Percentiles rank a stretch among this genome's conserved stretches.
These are phyloP conservation scores for Crambe crambe DNA, from an alignment of 37 sponge, comb jelly and placozoan species.

Conservation along the genomic window DNA sequence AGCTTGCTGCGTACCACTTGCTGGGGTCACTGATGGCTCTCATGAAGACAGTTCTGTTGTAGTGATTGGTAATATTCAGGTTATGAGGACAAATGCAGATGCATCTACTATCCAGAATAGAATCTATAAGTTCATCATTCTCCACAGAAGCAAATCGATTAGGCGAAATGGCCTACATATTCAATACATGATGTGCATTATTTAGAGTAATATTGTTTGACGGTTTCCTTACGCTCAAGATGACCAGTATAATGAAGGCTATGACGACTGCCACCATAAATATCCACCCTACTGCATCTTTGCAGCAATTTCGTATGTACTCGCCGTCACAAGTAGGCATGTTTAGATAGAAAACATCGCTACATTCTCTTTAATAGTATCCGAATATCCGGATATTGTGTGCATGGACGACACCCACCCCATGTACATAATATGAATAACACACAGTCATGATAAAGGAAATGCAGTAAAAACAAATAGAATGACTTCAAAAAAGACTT, in stretches of 20 bases:
- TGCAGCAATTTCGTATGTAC: conserved; percentile 4
- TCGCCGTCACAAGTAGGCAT: neutral
- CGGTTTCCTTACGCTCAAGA: conserved; percentile 27
- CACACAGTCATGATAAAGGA: no score
- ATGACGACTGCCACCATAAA: neutral
- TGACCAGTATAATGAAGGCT: conserved; percentile 6
- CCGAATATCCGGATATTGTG: no score
- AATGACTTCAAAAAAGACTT: no score
- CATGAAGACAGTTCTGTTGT: conserved; percentile 61
- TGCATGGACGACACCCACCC: no score
- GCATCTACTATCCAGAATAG: conserved; percentile 44
- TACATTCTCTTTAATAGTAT: no score
- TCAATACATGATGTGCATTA: neutral
- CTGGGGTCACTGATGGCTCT: conserved; percentile 28
- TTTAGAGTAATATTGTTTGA: neutral
- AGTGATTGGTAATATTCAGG: conserved; percentile 22
- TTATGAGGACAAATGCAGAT: conserved; percentile 78
- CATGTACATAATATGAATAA: no score
- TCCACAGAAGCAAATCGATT: conserved; percentile 4
- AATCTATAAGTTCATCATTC: neutral
- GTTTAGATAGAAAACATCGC: neutral
- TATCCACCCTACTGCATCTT: conserved; percentile 22
- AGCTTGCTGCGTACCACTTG: conserved; percentile 69
- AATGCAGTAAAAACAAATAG: no score
- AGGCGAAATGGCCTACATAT: conserved; percentile 15